These are phyloP conservation scores for Atopsyche davidsoni DNA, from an alignment of 1,140 invertebrate genomes.

Conservation along the genomic window DNA sequence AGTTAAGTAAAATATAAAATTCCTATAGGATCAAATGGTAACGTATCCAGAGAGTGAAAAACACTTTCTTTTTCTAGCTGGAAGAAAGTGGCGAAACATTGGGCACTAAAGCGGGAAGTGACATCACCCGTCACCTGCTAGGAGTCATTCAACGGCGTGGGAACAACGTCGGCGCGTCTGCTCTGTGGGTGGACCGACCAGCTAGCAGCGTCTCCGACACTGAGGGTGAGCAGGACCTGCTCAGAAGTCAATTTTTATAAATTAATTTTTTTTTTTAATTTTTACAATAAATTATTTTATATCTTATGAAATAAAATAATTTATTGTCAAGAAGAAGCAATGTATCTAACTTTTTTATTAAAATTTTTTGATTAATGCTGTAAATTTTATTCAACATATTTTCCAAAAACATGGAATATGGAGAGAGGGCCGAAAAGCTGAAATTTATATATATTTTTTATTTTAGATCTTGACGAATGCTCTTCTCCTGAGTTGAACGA, in stretches of 20 bases:
- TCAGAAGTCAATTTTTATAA: too few species aligned
- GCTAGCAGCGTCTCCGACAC: constrained; percentile 65
- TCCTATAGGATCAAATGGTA: too few species aligned
- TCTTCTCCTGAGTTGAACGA: constrained; percentile 80
- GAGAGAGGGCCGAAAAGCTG: background rate
- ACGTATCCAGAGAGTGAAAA: too few species aligned
- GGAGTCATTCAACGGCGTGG: constrained; percentile 73
- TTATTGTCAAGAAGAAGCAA: too few species aligned
- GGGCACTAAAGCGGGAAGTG: constrained; percentile 59
- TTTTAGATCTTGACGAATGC: constrained; percentile 86
- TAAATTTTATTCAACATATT: too few species aligned
- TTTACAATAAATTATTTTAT: too few species aligned
- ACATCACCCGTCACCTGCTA: constrained; percentile 77
- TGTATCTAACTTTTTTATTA: background rate
- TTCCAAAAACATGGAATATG: too few species aligned
- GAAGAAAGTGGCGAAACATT: constrained; percentile 64
- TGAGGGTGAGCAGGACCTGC: constrained; percentile 53
- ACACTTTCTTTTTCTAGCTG: constrained; percentile 41
- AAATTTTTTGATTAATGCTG: too few species aligned
- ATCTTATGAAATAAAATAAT: too few species aligned
- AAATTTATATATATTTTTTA: constrained; percentile 12
- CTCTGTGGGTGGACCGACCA: constrained; percentile 73
- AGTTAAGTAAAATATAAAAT: too few species aligned
- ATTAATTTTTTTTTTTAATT: too few species aligned
- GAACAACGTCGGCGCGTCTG: constrained; percentile 81